A percentile compares a stretch with the other conserved stretches of the same genome.
Evolutionary conservation across 1,140 invertebrate species (phyloP).

Genomic region (Hypothenemus hampei): DNA sequence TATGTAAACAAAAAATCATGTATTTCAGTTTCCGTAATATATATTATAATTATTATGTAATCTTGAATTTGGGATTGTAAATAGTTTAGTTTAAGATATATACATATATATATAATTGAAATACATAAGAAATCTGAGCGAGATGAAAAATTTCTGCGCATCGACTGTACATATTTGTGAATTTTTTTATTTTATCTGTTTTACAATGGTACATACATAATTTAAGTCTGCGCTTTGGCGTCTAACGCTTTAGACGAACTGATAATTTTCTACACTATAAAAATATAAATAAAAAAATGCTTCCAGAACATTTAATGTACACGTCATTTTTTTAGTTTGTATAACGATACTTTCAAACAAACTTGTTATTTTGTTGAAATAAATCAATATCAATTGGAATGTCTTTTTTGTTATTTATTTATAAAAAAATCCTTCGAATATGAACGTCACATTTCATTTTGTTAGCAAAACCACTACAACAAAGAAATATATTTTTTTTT

Average conservation of each 20-base stretch:
- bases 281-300: conserved; percentile 42
- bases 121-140: too few species aligned
- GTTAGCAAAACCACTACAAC: too few species aligned
- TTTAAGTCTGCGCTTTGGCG: conserved; percentile 39
- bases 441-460: too few species aligned
- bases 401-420: conserved; percentile 15
- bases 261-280: conserved; percentile 43
- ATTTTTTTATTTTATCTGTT: conserved; percentile 41
- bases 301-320: conserved; percentile 42
- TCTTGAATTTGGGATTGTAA: conserved; percentile 37
- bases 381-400: conserved; percentile 42
- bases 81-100: conserved; percentile 31
- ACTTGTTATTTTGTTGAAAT: conserved; percentile 45
- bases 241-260: conserved; percentile 38
- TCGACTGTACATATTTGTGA: conserved; percentile 41
- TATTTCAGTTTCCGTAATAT: too few species aligned
- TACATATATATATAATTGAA: conserved; percentile 34
- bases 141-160: conserved; percentile 29
- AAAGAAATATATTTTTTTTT: too few species aligned
- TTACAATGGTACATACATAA: conserved; percentile 37
- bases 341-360: conserved; percentile 41
- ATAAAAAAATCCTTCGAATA: too few species aligned
- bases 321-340: conserved; percentile 44
- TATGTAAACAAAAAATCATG: too few species aligned
- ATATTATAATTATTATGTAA: too few species aligned